These are phyloP conservation scores for Drosophila sordidula DNA, from an alignment of 2,888 invertebrate species.

Conservation along the genomic window DNA sequence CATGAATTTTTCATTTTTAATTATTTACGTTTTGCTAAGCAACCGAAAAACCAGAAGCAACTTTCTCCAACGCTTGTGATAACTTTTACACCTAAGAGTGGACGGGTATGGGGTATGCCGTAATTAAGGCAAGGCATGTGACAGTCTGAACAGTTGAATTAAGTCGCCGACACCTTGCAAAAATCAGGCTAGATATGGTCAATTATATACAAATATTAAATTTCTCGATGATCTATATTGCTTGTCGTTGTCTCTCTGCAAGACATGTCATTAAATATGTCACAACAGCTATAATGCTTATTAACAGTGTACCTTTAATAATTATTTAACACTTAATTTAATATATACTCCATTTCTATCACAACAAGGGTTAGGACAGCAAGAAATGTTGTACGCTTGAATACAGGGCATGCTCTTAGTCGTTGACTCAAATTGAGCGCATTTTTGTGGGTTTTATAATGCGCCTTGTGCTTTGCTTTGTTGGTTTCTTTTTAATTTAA, in stretches of 20 bases:
- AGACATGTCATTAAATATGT: background rate
- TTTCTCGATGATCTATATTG: too few species aligned
- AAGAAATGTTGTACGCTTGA: too few species aligned
- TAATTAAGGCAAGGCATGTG: too few species aligned
- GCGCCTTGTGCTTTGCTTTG: conserved; percentile 13
- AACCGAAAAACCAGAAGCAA: conserved; percentile 38
- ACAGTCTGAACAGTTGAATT: too few species aligned
- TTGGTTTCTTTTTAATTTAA: conserved; percentile 22
- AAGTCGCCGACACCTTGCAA: too few species aligned
- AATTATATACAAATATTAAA: background rate
- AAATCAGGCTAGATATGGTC: too few species aligned
- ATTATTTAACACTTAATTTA: background rate
- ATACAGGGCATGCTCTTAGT: conserved; percentile 1
- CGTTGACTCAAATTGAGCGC: background rate
- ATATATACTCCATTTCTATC: too few species aligned
- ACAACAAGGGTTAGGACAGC: too few species aligned
- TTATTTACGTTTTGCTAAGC: conserved; percentile 69
- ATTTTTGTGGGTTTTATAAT: conserved; percentile 15
- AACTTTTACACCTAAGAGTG: background rate
- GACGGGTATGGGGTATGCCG: background rate
- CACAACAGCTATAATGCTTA: too few species aligned
- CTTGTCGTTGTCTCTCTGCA: background rate
- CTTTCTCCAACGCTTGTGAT: conserved; percentile 4
- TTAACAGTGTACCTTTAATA: background rate
- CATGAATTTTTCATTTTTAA: conserved; percentile 60